These are phyloP conservation scores for Leptinotarsa undecemlineata DNA, from an alignment of 1,140 invertebrate genomes.

Conservation along the genomic window DNA sequence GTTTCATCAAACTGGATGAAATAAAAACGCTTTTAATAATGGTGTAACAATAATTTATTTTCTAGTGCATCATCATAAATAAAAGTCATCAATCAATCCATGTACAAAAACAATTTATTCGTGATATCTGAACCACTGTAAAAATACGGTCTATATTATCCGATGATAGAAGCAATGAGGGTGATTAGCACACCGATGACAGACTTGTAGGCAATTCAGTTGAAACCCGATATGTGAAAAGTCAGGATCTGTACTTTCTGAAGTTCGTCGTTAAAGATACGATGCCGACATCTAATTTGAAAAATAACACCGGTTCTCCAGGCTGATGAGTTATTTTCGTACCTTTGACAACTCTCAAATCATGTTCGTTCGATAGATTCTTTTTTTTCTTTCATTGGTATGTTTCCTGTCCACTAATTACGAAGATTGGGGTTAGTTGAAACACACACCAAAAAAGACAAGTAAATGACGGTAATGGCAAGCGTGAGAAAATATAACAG, in stretches of 20 bases:
- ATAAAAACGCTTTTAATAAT: too few species aligned
- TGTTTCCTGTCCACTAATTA: constrained; percentile 9
- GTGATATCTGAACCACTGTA: too few species aligned
- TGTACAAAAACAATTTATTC: too few species aligned
- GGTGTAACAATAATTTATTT: too few species aligned
- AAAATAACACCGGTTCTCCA: constrained; percentile 12
- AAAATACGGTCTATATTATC: too few species aligned
- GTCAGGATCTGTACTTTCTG: not conserved
- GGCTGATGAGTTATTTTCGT: constrained; percentile 12
- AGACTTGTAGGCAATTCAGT: constrained; percentile 8
- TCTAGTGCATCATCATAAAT: too few species aligned
- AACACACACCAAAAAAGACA: not conserved
- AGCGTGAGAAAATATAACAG: not conserved
- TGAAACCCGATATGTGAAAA: constrained; percentile 14
- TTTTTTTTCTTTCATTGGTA: not conserved
- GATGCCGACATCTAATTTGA: constrained; percentile 10
- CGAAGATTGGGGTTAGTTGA: not conserved
- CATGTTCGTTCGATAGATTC: not conserved
- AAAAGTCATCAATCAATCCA: too few species aligned
- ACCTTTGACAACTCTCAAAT: not conserved
- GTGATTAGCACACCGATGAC: constrained; percentile 10
- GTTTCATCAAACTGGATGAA: too few species aligned
- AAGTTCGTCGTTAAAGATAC: constrained; percentile 16
- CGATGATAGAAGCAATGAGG: not conserved
- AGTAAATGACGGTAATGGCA: too few species aligned